Evolutionary conservation across 2,797 vertebrate genomes (phyloP).

Genomic region (Oryzias sinensis): DNA sequence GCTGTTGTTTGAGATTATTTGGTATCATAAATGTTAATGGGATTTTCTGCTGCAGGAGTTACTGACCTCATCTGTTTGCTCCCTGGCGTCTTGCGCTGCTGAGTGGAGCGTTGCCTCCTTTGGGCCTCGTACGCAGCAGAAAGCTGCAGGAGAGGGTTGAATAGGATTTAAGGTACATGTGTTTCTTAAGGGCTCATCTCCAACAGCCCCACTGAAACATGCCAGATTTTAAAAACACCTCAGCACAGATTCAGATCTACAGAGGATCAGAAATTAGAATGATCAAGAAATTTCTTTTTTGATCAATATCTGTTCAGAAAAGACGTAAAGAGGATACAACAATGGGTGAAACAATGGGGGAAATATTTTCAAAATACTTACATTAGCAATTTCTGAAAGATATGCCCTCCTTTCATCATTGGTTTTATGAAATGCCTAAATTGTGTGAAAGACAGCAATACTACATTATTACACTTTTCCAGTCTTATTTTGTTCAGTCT

Average conservation of each 20-base stretch:
- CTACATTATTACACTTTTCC: slow-evolving; percentile 4
- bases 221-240: not conserved
- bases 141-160: slow-evolving; percentile 46
- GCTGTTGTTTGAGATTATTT: no score
- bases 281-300: no score
- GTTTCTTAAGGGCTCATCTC: not conserved
- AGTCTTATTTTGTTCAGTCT: slow-evolving; percentile 9
- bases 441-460: slow-evolving; percentile 32
- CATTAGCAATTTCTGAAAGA: slow-evolving; percentile 84
- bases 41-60: not conserved
- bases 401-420: slow-evolving; percentile 80
- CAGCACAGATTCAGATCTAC: not conserved
- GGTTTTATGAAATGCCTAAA: slow-evolving; percentile 86
- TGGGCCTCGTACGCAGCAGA: slow-evolving; percentile 63
- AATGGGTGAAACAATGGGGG: no score
- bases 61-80: slow-evolving; percentile 59
- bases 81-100: slow-evolving; percentile 44
- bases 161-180: not conserved
- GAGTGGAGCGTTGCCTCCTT: slow-evolving; percentile 55
- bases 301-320: no score
- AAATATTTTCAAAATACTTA: slow-evolving; percentile 55
- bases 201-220: not conserved
- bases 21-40: not conserved
- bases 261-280: no score
- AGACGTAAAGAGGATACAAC: no score